These are phyloP conservation scores for Microchirus variegatus DNA, from an alignment of 2,797 vertebrate species.

Conservation along the genomic window DNA sequence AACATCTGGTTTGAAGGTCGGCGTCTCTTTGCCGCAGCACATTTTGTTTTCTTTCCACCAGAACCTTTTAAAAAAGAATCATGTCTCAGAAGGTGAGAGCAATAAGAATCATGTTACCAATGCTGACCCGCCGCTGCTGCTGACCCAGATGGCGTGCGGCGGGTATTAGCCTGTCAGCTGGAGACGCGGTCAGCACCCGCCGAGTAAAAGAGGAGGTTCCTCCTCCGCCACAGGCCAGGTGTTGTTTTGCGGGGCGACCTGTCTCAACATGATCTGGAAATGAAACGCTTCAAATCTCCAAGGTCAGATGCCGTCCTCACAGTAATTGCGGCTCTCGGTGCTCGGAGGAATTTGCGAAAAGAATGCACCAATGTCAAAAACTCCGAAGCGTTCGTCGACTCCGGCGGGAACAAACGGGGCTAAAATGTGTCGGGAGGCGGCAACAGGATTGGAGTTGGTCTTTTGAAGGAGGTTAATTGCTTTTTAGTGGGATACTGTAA, in stretches of 20 bases:
- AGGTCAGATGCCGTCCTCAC: constrained; percentile 47
- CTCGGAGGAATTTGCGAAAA: constrained; percentile 52
- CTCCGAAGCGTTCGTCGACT: constrained; percentile 46
- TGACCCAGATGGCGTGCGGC: constrained; percentile 63
- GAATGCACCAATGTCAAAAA: constrained; percentile 49
- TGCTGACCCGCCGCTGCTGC: constrained; percentile 49
- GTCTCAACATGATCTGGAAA: constrained; percentile 48
- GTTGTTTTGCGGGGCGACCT: constrained; percentile 64
- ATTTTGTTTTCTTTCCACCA: constrained; percentile 46
- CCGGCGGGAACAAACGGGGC: constrained; percentile 35
- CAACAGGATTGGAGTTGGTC: constrained; percentile 41
- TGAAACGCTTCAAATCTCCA: constrained; percentile 38
- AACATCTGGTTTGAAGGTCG: constrained; percentile 30
- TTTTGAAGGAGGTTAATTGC: constrained; percentile 67
- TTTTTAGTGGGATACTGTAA: constrained; percentile 55
- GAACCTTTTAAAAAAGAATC: constrained; percentile 53
- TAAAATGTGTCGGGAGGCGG: constrained; percentile 41
- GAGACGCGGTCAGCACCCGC: constrained; percentile 42
- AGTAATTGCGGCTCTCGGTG: constrained; percentile 59
- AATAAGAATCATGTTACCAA: constrained; percentile 57
- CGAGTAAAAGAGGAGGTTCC: constrained; percentile 14
- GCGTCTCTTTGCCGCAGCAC: constrained; percentile 38
- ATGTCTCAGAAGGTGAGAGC: constrained; percentile 43
- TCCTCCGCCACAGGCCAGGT: constrained; percentile 58
- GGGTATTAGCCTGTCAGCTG: constrained; percentile 70